Evolutionary conservation across 2,113 vertebrate genomes (phyloP), one percentile per base, ranked within the genome.

Genomic region (Gobius niger): DNA sequence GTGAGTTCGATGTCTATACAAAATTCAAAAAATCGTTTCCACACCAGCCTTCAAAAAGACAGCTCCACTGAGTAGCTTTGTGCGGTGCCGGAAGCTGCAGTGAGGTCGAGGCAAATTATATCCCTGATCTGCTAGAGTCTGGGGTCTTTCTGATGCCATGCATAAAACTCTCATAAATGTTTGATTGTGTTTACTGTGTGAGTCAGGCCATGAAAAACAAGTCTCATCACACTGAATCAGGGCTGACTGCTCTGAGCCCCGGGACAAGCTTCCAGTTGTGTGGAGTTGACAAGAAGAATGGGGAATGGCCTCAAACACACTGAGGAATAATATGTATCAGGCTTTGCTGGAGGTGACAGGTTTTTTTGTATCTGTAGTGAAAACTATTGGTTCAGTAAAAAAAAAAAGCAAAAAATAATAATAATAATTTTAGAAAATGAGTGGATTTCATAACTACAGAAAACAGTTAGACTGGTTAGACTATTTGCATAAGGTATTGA

Each of bases 161-260:
- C 71, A 78, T 76, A 75, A 74, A 86, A 71, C 73, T 68, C 81
- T 77, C 78, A 88, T 86, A 76, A 85, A 89, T 87, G 75, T 87
- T 88, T 87, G 60, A 89, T 83, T 82, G 77, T 89, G 85, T 88
- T 87, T 87, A 84, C 77, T 67, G 70, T 67, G 70, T 57, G 68
- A 50, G 76, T 53, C 60, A 47, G 16, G 50, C 63, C 57, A 78
- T 81, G 73, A 82, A 81, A 84, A 79, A 81, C 76, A 80, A 78
- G 76, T 78, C 73, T 79, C 78, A 77, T 82, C 76, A 71, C 52
- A 67, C 15, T 16, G 60, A 61, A 61, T 41, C 44, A 80, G 66
- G 63, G 34, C 68, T 9, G 60, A 18, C 56, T 62, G 71, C 66
- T 40, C 60, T 70, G 40, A 60, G 79, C 87, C 72, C 56, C n/a